Evolutionary conservation across 2,888 invertebrate genomes (phyloP), one percentile per base, ranked within the genome.

Genomic region (Idaea biselata): DNA sequence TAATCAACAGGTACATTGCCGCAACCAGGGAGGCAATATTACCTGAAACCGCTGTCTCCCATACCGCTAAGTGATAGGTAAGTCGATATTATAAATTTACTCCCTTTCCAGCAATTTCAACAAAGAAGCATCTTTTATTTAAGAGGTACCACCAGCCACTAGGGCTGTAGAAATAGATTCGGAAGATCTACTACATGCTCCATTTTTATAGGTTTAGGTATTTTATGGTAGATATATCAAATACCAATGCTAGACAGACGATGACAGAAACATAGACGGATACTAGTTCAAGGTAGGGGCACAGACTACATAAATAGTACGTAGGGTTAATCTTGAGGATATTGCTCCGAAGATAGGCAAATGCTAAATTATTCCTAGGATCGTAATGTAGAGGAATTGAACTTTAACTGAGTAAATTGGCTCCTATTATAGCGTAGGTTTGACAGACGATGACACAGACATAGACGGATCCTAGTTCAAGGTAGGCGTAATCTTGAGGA

Each of bases 31-130:
- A 80, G 82, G 64, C 83, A 87, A 18, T 80, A 83, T 59, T 71
- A 85, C 16, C 69, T 84, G 62, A 86, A 84, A 60, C 77, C 80
- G 0, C 64, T 89, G 18, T 83, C 87, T 16, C 86, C 89, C 16
- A 84, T 87, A 62, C 83, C 84, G 16, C 68, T 87, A 4, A 84
- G 84, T 65, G 87, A 88, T 61, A 83, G 83, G 91, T 91, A 68
- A 83, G 83, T 81, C 61, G 56, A 18, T 33, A 57, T 31, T 58
- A 55, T 58, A 33, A 16, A 33, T 55, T 58, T 25, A 58, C 6
- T n/a, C 6, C 14, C 3, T 53, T 53, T n/a, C 6, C n/a, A 16
- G 53, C 53, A n/a, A 53, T 53, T n/a, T 16, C 53, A 53, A 11
- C 53, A 16, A 16, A 53, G 11, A 11, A n/a, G n/a, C n/a, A 16